Conservation (phyloP, 2,113 vertebrate genomes). For the Engystomops pustulosus region DNA sequence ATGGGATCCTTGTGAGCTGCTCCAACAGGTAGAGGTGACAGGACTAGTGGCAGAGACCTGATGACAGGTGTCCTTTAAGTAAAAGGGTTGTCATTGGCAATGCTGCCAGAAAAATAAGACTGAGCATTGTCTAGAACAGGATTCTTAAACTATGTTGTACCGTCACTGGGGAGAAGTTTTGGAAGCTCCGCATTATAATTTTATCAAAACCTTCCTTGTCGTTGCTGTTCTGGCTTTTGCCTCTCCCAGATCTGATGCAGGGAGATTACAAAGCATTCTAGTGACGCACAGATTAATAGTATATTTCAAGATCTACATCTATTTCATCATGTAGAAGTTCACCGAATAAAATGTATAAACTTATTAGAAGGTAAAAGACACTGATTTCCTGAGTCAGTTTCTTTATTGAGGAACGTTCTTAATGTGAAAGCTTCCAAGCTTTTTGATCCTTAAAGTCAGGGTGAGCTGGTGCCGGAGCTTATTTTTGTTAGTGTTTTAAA, state of each 20-base stretch:
- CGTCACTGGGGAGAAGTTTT: neutral
- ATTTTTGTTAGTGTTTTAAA: too few species aligned
- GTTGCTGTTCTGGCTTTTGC: neutral
- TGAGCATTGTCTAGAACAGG: neutral
- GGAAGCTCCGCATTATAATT: neutral
- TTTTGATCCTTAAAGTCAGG: neutral
- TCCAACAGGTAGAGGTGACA: too few species aligned
- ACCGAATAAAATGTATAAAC: slow-evolving; percentile 10
- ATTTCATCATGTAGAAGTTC: slow-evolving; percentile 18
- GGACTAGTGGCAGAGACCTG: too few species aligned
- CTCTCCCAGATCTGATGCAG: slow-evolving; percentile 9
- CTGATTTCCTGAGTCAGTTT: slow-evolving; percentile 14
- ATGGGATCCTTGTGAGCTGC: too few species aligned
- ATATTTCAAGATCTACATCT: slow-evolving; percentile 25
- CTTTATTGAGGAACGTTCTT: slow-evolving; percentile 22
- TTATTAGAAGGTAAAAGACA: neutral
- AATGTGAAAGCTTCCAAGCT: neutral
- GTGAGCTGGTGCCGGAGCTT: too few species aligned
- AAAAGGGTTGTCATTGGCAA: neutral
- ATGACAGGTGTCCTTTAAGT: too few species aligned
- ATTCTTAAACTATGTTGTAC: neutral
- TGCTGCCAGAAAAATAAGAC: neutral
- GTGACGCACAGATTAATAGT: slow-evolving; percentile 19
- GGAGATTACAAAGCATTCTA: slow-evolving; percentile 21
- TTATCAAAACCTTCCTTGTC: neutral